phyloP scores from a whole-genome alignment of 2,797 vertebrate genomes.

The Allobates femoralis region DNA sequence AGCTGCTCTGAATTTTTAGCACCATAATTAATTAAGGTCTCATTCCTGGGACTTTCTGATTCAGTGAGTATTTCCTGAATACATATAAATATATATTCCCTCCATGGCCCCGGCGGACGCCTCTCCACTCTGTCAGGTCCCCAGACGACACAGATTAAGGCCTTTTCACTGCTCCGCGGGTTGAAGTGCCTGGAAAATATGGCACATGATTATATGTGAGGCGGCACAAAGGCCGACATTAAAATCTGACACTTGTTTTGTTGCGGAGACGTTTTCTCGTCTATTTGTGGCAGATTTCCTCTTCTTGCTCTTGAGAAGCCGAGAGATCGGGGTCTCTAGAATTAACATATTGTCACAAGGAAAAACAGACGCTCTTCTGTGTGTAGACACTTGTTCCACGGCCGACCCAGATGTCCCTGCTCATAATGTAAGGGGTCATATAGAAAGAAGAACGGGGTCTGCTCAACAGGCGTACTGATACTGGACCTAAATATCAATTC shows the following conservation, averaged over 20 bases:
- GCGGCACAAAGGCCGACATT: constrained; percentile 70
- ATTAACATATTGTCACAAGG: constrained; percentile 74
- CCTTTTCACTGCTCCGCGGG: constrained; percentile 65
- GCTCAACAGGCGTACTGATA: constrained; percentile 49
- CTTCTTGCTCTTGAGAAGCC: constrained; percentile 66
- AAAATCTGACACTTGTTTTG: constrained; percentile 72
- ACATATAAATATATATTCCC: constrained; percentile 68
- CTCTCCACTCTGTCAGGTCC: constrained; percentile 70
- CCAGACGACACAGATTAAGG: constrained; percentile 70
- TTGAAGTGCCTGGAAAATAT: constrained; percentile 69
- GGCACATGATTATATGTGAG: constrained; percentile 72
- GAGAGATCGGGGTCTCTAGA: constrained; percentile 67
- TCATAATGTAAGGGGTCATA: constrained; percentile 77
- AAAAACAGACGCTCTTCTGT: constrained; percentile 72
- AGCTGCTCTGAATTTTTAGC: constrained; percentile 83
- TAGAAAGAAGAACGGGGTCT: constrained; percentile 67
- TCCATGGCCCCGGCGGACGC: constrained; percentile 40
- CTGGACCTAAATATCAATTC: constrained; percentile 52
- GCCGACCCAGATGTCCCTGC: constrained; percentile 76
- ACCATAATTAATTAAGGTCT: constrained; percentile 85
- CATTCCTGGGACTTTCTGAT: constrained; percentile 81
- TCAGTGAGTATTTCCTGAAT: constrained; percentile 80
- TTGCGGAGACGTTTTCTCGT: constrained; percentile 67
- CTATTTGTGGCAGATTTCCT: constrained; percentile 69
- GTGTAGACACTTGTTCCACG: constrained; percentile 74